Conservation (phyloP, 2,888 invertebrate species). For the Acanthosepion esculentum region DNA sequence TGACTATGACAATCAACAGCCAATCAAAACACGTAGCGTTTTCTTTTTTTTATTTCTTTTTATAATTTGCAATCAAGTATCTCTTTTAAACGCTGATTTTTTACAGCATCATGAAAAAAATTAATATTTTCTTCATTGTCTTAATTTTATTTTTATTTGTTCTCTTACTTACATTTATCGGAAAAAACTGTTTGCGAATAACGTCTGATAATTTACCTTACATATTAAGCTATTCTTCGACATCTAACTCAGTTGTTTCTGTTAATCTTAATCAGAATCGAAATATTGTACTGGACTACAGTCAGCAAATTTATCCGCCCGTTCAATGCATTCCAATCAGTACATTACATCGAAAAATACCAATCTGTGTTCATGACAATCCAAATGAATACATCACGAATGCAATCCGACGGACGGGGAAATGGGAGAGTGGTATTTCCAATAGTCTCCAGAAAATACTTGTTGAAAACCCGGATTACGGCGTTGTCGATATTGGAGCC, state of each 20-base stretch:
- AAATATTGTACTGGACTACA: not conserved
- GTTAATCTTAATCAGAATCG: no score
- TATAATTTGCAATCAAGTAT: rapidly evolving
- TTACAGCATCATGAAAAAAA: not conserved
- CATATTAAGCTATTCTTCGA: not conserved
- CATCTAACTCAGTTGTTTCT: not conserved
- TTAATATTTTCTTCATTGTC: not conserved
- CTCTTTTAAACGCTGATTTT: not conserved
- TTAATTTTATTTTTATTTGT: not conserved
- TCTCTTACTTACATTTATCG: not conserved
- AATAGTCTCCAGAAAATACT: not conserved
- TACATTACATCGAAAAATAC: not conserved
- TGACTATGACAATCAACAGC: not conserved
- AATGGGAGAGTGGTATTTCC: not conserved
- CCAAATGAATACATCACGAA: not conserved
- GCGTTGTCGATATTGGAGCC: not conserved
- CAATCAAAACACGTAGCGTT: not conserved
- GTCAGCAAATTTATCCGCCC: not conserved
- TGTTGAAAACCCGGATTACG: not conserved
- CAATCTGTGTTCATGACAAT: not conserved
- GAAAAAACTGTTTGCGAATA: not conserved
- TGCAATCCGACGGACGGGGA: not conserved
- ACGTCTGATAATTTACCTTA: not conserved
- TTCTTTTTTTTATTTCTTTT: not conserved
- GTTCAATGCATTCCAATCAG: not conserved